A percentile compares a stretch with the other conserved stretches of the same genome.
Conservation (phyloP, 2,888 invertebrate genomes). For the Argyresthia goedartella region DNA sequence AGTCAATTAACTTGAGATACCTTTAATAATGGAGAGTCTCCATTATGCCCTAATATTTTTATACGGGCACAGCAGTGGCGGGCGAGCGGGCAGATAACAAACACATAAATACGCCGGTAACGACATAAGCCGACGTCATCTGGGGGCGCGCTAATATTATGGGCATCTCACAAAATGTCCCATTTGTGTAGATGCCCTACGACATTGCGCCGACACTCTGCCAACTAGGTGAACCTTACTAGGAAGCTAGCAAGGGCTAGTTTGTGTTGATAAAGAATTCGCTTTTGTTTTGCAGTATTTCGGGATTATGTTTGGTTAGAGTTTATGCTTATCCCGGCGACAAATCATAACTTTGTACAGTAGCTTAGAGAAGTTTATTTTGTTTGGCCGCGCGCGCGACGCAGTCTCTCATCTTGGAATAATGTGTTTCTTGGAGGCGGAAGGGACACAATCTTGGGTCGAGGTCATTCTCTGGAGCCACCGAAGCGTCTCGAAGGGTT, state of each 20-base stretch:
- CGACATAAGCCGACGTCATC: conserved; percentile 5
- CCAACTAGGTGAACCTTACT: background rate
- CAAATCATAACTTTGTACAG: background rate
- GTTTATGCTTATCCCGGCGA: background rate
- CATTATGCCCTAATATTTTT: background rate
- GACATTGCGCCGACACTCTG: background rate
- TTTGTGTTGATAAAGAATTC: background rate
- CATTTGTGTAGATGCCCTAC: background rate
- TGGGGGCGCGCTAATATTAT: conserved; percentile 2
- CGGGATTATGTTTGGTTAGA: conserved; percentile 1
- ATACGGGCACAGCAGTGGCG: background rate
- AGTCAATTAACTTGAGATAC: background rate
- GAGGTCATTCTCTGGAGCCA: too few relatives aligned
- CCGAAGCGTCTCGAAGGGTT: background rate
- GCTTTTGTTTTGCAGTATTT: background rate
- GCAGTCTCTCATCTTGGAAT: too few relatives aligned
- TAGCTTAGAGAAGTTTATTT: background rate
- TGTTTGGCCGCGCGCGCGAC: background rate
- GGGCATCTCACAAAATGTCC: conserved; percentile 3
- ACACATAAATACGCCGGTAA: conserved; percentile 6
- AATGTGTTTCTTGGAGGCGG: background rate
- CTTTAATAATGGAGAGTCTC: background rate
- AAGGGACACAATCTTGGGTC: background rate
- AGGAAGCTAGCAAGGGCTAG: background rate
- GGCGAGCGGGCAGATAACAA: conserved; percentile 3